Evolutionary conservation across 2,888 invertebrate genomes (phyloP).

Genomic region (Noctua comes): DNA sequence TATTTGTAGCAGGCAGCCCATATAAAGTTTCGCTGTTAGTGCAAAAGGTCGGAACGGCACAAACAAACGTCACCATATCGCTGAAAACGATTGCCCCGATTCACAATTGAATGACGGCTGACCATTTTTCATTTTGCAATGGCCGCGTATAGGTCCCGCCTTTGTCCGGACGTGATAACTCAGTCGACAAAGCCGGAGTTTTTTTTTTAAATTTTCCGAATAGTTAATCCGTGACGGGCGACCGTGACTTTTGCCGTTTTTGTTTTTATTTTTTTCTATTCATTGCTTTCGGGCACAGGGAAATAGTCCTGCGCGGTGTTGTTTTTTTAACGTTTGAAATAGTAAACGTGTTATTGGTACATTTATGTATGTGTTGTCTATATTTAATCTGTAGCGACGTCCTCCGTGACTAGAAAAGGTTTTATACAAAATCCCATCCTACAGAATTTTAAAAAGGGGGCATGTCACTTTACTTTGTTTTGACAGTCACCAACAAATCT

Average conservation of each 20-base stretch:
- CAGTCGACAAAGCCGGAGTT: conserved; percentile 44
- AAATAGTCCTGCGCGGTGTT: conserved; percentile 29
- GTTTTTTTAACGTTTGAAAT: conserved; percentile 16
- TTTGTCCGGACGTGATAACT: conserved; percentile 60
- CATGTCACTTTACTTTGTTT: neutral
- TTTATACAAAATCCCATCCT: too few species aligned
- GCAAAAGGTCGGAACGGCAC: conserved; percentile 17
- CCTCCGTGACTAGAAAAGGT: neutral
- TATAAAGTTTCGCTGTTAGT: conserved; percentile 15
- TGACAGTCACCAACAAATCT: neutral
- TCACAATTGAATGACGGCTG: conserved; percentile 56
- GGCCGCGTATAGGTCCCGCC: conserved; percentile 36
- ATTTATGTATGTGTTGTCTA: too few species aligned
- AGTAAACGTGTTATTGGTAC: too few species aligned
- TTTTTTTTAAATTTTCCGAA: conserved; percentile 63
- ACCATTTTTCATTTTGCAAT: conserved; percentile 62
- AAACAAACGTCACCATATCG: conserved; percentile 45
- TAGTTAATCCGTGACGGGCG: conserved; percentile 52
- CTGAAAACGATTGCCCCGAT: conserved; percentile 35
- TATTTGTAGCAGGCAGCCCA: neutral
- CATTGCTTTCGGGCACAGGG: conserved; percentile 11
- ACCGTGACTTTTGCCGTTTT: conserved; percentile 33
- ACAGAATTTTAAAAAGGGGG: neutral
- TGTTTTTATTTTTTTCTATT: conserved; percentile 34
- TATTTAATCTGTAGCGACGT: neutral